Conservation (phyloP, 2,888 invertebrate genomes). For the Tethea ocularis region DNA sequence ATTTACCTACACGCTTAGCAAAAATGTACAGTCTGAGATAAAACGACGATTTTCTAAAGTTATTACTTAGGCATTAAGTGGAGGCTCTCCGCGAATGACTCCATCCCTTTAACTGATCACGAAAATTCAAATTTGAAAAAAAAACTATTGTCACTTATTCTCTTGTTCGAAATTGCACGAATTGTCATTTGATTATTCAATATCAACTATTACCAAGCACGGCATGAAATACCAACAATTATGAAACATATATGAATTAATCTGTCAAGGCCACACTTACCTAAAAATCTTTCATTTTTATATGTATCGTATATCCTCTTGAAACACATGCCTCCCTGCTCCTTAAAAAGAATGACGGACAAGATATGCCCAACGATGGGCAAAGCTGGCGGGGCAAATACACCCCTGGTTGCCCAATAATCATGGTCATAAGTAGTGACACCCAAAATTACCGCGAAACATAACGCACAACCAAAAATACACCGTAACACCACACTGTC, state of each 20-base stretch:
- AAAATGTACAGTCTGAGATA: too few species aligned
- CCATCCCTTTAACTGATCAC: too few species aligned
- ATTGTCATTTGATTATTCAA: too few species aligned
- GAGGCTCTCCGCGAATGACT: too few species aligned
- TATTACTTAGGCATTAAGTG: too few species aligned
- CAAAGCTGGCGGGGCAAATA: constrained; percentile 70
- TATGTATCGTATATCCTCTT: constrained; percentile 71
- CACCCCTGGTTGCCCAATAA: constrained; percentile 67
- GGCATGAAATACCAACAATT: background rate
- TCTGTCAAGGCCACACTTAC: constrained; percentile 48
- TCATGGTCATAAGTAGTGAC: constrained; percentile 73
- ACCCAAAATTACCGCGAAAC: constrained; percentile 41
- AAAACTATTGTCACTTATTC: too few species aligned
- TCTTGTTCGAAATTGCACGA: too few species aligned
- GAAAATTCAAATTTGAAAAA: too few species aligned
- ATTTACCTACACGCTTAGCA: too few species aligned
- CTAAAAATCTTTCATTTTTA: constrained; percentile 64
- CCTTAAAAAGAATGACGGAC: constrained; percentile 67
- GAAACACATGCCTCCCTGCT: constrained; percentile 75
- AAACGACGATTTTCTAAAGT: too few species aligned
- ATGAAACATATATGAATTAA: background rate
- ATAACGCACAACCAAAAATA: constrained; percentile 43
- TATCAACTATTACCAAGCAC: background rate
- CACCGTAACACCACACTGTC: constrained; percentile 52
- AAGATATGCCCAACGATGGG: constrained; percentile 74